Base-by-base conservation (phyloP, 2,113 vertebrate species). In the Edolisoma coerulescens region DNA sequence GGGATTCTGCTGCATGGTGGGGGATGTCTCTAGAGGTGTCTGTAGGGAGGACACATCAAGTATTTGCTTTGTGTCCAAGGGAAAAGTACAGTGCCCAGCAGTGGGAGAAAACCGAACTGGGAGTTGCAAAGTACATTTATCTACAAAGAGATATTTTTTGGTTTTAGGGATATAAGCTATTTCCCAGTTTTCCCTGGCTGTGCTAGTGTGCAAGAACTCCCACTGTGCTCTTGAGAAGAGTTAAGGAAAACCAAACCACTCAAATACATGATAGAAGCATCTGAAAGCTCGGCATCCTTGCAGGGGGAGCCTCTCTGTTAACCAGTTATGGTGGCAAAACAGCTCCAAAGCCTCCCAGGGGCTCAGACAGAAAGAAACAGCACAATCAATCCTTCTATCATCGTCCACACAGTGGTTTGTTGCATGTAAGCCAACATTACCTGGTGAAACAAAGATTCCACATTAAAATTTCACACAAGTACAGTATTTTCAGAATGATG, bases 371-470 rank as follows among this genome's bases (percentile, higher is more conserved):
- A 89, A 93, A 75, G 77, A 73, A 95, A 84, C 2, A 95, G 52
- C 26, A 88, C 64, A 80, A 82, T 6, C 50, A 94, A 45, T 65
- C 54, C 84, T 93, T 81, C 90, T 91, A n/a, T 37, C 86, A 41
- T 52, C 3, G 60, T 71, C 67, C 75, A 93, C 54, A 67, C 45
- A 50, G 54, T 80, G 83, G 69, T 84, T 95, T 92, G 76, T 50
- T 73, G 80, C 76, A 82, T 20, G 33, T 78, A 88, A 95, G 45
- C 60, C 80, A 96, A 90, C 89, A 90, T 94, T 80, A 88, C 94
- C 95, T 94, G 89, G 74, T 93, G 94, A 93, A 96, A 94, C 52
- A 94, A 97, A 91, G 89, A 87, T 67, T 69, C 86, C 81, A 92
- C 76, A 84, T 91, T 73, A 95, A 95, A 96, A 94, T 95, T 85